Conservation (phyloP, 1,140 invertebrate genomes). For the Lepeophtheirus salmonis region DNA sequence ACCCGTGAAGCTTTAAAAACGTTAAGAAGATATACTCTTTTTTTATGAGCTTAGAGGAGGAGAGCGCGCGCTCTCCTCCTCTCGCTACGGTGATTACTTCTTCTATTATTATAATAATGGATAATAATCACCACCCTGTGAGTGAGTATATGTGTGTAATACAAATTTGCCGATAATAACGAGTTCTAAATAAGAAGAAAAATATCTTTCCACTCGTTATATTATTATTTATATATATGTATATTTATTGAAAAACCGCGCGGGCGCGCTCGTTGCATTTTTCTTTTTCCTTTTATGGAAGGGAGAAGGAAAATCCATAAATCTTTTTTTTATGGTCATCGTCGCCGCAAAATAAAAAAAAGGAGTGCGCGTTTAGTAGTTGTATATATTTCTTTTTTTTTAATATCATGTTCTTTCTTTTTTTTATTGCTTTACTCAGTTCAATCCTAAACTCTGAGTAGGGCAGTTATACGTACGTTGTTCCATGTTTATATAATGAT, state of each 20-base stretch:
- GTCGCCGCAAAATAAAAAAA: not conserved
- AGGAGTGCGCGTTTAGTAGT: not conserved
- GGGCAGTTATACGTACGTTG: too few relatives aligned
- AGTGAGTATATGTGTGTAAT: too few relatives aligned
- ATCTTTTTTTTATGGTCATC: not conserved
- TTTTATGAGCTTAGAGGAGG: too few relatives aligned
- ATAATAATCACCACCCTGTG: not conserved
- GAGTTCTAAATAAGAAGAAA: not conserved
- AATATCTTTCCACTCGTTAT: not conserved
- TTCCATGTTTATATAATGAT: too few relatives aligned
- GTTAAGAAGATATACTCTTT: too few relatives aligned
- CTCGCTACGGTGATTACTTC: too few relatives aligned
- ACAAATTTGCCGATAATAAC: not conserved
- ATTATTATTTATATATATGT: not conserved
- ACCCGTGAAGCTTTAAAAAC: too few relatives aligned
- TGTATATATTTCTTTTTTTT: too few relatives aligned
- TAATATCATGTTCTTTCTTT: not conserved
- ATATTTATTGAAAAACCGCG: not conserved
- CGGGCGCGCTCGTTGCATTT: not conserved
- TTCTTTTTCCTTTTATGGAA: not conserved
- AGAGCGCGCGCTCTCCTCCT: too few relatives aligned
- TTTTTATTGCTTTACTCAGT: not conserved
- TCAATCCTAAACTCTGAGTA: too few relatives aligned
- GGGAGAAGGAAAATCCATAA: not conserved
- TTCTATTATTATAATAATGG: too few relatives aligned